Percentiles rank a stretch among this genome's conserved stretches.
These are phyloP conservation scores for Vanacampus margaritifer DNA, from an alignment of 2,113 vertebrate genomes.

Conservation along the genomic window DNA sequence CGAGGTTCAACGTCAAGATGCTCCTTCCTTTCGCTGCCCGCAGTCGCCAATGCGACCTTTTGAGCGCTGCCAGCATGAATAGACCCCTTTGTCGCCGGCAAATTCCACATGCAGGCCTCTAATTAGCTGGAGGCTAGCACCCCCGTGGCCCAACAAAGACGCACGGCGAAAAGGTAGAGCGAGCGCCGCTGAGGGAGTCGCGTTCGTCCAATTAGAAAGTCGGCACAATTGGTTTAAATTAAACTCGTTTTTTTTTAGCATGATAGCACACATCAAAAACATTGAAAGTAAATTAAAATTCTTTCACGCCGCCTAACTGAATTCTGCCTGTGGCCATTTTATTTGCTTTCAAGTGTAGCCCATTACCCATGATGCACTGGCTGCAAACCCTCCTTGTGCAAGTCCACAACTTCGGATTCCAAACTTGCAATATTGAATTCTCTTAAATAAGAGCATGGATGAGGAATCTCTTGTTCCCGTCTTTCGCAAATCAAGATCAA, in stretches of 20 bases:
- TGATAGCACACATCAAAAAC: neutral
- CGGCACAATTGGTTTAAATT: neutral
- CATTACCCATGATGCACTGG: neutral
- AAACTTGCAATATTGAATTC: no score
- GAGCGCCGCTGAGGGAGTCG: neutral
- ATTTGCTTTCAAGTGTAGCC: neutral
- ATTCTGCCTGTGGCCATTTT: neutral
- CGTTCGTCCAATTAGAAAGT: slow-evolving; percentile 22
- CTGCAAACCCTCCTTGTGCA: no score
- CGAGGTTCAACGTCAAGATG: slow-evolving; percentile 44
- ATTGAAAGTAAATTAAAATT: neutral
- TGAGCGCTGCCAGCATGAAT: slow-evolving; percentile 50
- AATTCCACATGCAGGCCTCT: slow-evolving; percentile 60
- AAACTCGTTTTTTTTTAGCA: neutral
- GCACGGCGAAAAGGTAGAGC: slow-evolving; percentile 19
- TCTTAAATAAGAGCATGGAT: no score
- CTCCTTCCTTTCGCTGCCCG: slow-evolving; percentile 30
- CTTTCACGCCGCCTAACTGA: neutral
- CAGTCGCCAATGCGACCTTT: slow-evolving; percentile 43
- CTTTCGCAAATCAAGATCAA: no score
- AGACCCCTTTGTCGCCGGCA: slow-evolving; percentile 53
- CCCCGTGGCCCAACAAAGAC: slow-evolving; percentile 23
- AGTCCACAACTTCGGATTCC: no score
- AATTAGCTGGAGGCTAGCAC: slow-evolving; percentile 61
- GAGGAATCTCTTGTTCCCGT: no score